phyloP scores from a whole-genome alignment of 2,113 vertebrate species.

The Aplodontia rufa region DNA sequence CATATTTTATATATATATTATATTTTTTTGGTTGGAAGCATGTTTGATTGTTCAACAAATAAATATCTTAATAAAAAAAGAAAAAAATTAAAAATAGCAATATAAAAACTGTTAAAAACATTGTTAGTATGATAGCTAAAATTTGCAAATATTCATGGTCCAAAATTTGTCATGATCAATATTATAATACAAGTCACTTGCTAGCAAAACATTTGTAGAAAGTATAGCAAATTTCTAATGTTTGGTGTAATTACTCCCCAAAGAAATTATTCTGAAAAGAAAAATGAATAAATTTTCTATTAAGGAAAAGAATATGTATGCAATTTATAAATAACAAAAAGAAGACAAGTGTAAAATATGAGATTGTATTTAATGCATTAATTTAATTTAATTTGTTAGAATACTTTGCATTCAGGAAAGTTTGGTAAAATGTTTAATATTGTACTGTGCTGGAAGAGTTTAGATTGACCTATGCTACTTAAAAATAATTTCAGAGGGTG shows the following conservation, averaged over 20 bases:
- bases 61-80: no score
- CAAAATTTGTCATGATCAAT: background rate
- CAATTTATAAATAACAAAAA: background rate
- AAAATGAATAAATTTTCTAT: background rate
- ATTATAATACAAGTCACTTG: background rate
- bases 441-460: background rate
- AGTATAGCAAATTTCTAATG: background rate
- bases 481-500: background rate
- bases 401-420: background rate
- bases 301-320: background rate
- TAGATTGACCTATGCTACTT: background rate
- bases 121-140: background rate
- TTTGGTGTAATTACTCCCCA: background rate
- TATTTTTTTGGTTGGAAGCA: no score
- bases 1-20: no score
- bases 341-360: background rate
- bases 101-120: background rate
- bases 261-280: background rate
- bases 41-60: no score
- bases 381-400: background rate
- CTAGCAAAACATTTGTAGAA: background rate
- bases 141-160: background rate
- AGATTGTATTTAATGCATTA: background rate
- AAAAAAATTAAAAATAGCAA: background rate
- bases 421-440: background rate